These are phyloP conservation scores for Agelas oroides DNA, from an alignment of 37 sponge, comb jelly and placozoan species.

Conservation along the genomic window DNA sequence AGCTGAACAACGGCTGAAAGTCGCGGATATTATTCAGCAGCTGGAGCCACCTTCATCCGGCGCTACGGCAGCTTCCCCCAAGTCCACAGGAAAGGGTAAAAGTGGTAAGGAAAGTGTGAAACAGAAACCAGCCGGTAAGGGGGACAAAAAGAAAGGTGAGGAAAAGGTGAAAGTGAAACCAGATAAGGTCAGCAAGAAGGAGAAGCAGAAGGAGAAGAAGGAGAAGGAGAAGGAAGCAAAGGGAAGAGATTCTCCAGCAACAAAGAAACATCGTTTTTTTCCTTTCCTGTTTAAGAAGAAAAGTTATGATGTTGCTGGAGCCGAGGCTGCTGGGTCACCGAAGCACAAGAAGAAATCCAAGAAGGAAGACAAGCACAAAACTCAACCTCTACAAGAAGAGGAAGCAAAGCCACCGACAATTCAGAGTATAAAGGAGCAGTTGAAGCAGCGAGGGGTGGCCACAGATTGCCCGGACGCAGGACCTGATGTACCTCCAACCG, in stretches of 20 bases:
- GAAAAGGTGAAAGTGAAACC: neutral
- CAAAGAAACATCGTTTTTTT: neutral
- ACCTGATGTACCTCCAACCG: neutral
- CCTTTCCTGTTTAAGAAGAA: constrained; percentile 2
- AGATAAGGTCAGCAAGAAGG: neutral
- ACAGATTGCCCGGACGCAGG: constrained; percentile 4
- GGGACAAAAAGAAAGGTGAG: neutral
- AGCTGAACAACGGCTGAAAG: neutral
- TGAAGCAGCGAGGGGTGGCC: constrained; percentile 21
- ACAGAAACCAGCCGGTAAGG: neutral
- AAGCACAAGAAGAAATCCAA: neutral
- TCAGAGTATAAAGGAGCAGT: constrained; percentile 4
- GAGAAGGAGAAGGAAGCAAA: neutral
- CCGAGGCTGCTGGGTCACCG: neutral
- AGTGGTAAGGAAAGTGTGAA: constrained; percentile 4
- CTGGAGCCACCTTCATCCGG: neutral
- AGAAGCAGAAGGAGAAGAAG: neutral
- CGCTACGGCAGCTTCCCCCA: too few relatives aligned
- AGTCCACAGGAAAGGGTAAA: neutral
- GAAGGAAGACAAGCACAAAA: neutral
- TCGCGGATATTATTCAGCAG: neutral
- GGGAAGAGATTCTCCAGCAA: too few relatives aligned
- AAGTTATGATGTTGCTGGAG: neutral
- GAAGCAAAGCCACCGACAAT: neutral
- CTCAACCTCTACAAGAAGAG: neutral